A percentile compares a stretch with the other conserved stretches of the same genome.
Evolutionary conservation across 2,113 vertebrate species (phyloP).

Genomic region (Calidris pugnax): DNA sequence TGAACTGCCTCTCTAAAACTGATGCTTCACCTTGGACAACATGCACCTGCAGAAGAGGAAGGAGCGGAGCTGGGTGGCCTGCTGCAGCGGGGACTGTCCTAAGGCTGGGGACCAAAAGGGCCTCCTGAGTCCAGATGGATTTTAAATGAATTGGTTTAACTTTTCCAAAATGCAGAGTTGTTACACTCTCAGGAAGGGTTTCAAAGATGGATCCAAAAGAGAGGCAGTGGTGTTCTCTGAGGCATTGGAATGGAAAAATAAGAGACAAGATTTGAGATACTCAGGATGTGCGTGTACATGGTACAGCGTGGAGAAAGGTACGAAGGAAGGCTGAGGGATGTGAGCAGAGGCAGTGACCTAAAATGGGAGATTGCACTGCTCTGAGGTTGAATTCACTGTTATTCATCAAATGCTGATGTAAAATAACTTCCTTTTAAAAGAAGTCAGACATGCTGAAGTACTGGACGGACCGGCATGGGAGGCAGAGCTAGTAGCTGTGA

Average conservation of each 20-base stretch:
- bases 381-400: background rate
- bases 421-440: background rate
- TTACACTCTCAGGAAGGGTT: background rate
- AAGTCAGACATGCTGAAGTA: background rate
- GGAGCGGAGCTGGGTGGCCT: background rate
- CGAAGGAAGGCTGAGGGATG: background rate
- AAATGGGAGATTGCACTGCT: background rate
- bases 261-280: background rate
- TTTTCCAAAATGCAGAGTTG: background rate
- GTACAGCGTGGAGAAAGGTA: background rate
- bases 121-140: background rate
- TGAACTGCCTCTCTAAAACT: background rate
- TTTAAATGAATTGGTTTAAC: background rate
- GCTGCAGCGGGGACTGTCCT: background rate
- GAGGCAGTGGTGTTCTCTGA: background rate
- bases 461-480: background rate
- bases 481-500: background rate
- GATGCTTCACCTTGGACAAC: background rate
- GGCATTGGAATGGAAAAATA: background rate
- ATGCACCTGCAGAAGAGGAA: background rate
- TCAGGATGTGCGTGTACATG: background rate
- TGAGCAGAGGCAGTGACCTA: background rate
- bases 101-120: background rate
- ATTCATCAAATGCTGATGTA: background rate
- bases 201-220: background rate